Evolutionary conservation across 2,113 vertebrate genomes (phyloP), one percentile per base, ranked within the genome.

Genomic region (Rissa tridactyla): DNA sequence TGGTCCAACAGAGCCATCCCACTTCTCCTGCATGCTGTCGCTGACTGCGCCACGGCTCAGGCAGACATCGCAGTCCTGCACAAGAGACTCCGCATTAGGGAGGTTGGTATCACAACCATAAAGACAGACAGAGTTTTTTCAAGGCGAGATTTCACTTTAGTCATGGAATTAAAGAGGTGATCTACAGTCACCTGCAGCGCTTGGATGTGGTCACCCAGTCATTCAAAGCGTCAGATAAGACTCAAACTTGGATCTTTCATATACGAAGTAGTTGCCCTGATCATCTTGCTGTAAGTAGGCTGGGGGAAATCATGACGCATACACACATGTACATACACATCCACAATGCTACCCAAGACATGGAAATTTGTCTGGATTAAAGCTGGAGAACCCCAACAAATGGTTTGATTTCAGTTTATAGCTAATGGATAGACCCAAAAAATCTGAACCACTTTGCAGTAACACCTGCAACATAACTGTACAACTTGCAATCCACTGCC

Each of bases 281-380:
- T 66, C 36, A 34, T 15, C 19, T 72, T 62, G 29, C 58, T 71
- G 0, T 38, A 44, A 72, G 36, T 6, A 54, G 40, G 34, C 25
- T 68, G 42, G 12, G 12, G 27, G 23, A 10, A 62, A 88, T 36
- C 14, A 2, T 4, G 11, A 65, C 0, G 2, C 51, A 34, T 6
- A 12, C 40, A 32, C 10, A 9, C 1, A 15, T 1, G 1, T 9
- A 12, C 4, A 34, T 0, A 27, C 22, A 76, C 27, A 21, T 5
- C 12, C 44, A 66, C 30, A 58, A 0, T 22, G 64, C 49, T 9
- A 44, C 21, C 15, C n/a, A 38, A 64, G 38, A 17, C 15, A 52
- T 58, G 32, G 46, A 55, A 51, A 58, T 52, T 20, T 13, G 11
- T 14, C 55, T 40, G 25, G 11, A 38, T 47, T 58, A 38, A 84